Base-by-base conservation (phyloP, 2,797 vertebrate genomes). In the Diglossa cyanea region DNA sequence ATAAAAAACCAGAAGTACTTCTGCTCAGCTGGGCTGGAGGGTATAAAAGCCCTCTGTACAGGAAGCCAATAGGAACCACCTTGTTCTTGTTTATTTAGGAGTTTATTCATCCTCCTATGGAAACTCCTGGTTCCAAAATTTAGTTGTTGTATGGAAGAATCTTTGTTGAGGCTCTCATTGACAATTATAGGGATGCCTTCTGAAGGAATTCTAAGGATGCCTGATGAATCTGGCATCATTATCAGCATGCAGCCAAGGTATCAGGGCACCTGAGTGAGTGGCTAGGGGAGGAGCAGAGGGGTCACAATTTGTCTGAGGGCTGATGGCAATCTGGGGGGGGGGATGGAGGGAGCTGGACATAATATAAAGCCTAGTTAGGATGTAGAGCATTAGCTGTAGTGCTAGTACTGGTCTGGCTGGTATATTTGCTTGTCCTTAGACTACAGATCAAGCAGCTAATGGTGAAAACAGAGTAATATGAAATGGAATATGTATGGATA, bases 171-270 rank as follows among this genome's bases (percentile, higher is more conserved):
- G 40, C 0, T 8, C 4, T 73, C 15, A 4, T 4, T 37, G 57
- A 25, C 33, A 58, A 16, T 35, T 47, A 21, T 25, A 71, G 72
- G 44, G 18, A 39, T 67, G 23, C 13, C 18, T 71, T 47, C 28
- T 44, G 21, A 25, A 54, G 39, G 33, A 20, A 54, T n/a, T 48
- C 16, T 28, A 37, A 17, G 3, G n/a, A 54, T 15, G 12, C 37
- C 37, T 44, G 70, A 44, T 40, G 74, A 77, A 47, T 31, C 39
- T 18, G 35, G 39, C 42, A 42, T 50, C 35, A 35, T 16, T 0
- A 5, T 54, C 67, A 70, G 19, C 0, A 0, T 39, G 28, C 17
- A 51, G 37, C 24, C 2, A 4, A 68, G 31, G 51, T 39, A 21
- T 44, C 4, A 23, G 28, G 13, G 28, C 47, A 45, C 15, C 58